These are phyloP conservation scores for Heteromyza rotundicornis DNA, from an alignment of 2,888 invertebrate species.

Conservation along the genomic window DNA sequence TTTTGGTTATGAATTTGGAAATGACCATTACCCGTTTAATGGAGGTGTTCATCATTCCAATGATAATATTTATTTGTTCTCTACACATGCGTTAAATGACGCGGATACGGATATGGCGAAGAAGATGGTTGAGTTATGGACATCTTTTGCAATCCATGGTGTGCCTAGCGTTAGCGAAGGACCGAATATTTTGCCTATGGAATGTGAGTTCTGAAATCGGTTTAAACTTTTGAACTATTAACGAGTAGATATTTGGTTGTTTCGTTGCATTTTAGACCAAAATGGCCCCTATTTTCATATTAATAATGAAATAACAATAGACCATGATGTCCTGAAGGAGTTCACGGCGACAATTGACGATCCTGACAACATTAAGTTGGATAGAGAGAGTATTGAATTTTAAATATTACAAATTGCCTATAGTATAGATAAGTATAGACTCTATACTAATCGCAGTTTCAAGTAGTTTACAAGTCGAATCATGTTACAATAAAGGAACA, in stretches of 20 bases:
- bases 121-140: slow-evolving; percentile 63
- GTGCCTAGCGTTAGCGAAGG: slow-evolving; percentile 37
- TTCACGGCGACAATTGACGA: slow-evolving; percentile 52
- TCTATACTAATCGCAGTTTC: too few species aligned
- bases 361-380: slow-evolving; percentile 44
- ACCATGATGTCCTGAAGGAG: slow-evolving; percentile 47
- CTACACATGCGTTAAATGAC: slow-evolving; percentile 51
- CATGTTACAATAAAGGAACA: too few species aligned
- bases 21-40: slow-evolving; percentile 62
- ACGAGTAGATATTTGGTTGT: background rate
- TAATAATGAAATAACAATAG: slow-evolving; percentile 34
- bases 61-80: slow-evolving; percentile 68
- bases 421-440: too few species aligned
- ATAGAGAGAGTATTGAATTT: slow-evolving; percentile 31
- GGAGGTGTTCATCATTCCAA: slow-evolving; percentile 68
- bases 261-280: slow-evolving; percentile 40
- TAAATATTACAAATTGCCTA: too few species aligned
- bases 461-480: too few species aligned
- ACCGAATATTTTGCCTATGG: slow-evolving; percentile 21
- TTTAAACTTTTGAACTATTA: background rate
- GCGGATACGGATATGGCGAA: slow-evolving; percentile 60
- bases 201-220: slow-evolving; percentile 10
- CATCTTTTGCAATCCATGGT: slow-evolving; percentile 59
- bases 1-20: slow-evolving; percentile 62
- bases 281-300: slow-evolving; percentile 61